Evolutionary conservation across 53 echinoderm and acorn worm species (phyloP).

Genomic region (Holothuria leucospilota): DNA sequence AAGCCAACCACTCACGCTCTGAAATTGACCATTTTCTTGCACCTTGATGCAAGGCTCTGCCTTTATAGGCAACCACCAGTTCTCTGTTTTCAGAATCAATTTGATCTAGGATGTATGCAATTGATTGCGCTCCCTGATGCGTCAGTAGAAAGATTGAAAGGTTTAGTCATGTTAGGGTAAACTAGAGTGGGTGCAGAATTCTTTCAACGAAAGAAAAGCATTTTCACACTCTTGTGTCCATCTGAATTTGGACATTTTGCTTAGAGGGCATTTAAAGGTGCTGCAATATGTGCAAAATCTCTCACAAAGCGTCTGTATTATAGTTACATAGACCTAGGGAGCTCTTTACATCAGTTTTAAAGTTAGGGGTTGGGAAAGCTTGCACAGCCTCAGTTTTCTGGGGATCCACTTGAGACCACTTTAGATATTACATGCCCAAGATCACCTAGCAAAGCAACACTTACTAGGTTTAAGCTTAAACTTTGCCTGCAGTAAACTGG

Average conservation of each 20-base stretch:
- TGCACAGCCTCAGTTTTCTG: slow-evolving; percentile 20
- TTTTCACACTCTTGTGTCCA: neutral
- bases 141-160: slow-evolving; percentile 25
- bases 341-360: slow-evolving; percentile 5
- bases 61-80: neutral
- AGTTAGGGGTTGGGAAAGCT: slow-evolving; percentile 7
- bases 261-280: slow-evolving; percentile 14
- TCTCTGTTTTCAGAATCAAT: slow-evolving; percentile 10
- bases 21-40: neutral
- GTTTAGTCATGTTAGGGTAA: slow-evolving; percentile 25
- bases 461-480: slow-evolving; percentile 45
- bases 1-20: neutral
- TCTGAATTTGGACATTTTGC: neutral
- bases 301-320: slow-evolving; percentile 29
- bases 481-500: slow-evolving; percentile 20
- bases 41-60: neutral
- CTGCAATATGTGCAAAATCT: slow-evolving; percentile 15
- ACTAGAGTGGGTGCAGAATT: neutral
- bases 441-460: slow-evolving; percentile 51
- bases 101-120: slow-evolving; percentile 19
- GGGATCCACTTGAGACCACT: slow-evolving; percentile 26
- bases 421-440: slow-evolving; percentile 48
- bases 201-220: slow-evolving; percentile 3
- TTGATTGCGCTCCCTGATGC: slow-evolving; percentile 6
- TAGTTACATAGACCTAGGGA: slow-evolving; percentile 45